Conservation (phyloP, 2,113 vertebrate species). For the Ptyas mucosa region DNA sequence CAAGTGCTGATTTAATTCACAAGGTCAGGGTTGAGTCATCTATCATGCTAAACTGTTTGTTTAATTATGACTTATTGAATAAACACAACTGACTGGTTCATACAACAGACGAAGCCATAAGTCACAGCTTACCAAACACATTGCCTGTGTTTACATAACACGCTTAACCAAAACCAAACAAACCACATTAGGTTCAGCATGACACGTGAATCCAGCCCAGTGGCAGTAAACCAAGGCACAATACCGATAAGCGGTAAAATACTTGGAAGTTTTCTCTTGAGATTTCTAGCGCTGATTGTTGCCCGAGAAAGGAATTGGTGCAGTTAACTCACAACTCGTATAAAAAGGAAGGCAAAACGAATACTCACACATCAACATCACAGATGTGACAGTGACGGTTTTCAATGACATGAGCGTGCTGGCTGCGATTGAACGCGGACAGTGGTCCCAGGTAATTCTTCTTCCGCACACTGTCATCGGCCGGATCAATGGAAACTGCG, state of each 20-base stretch:
- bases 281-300: background rate
- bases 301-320: background rate
- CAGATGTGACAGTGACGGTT: constrained; percentile 96
- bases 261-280: background rate
- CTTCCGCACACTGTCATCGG: constrained; percentile 83
- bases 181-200: background rate
- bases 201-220: background rate
- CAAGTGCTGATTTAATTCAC: background rate
- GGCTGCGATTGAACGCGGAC: constrained; percentile 81
- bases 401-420: constrained; percentile 92
- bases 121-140: background rate
- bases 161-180: background rate
- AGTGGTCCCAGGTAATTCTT: constrained; percentile 81
- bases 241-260: background rate
- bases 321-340: background rate
- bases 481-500: constrained; percentile 90
- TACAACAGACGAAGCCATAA: background rate
- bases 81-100: background rate
- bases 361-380: constrained; percentile 94
- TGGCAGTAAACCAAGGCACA: background rate
- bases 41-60: background rate
- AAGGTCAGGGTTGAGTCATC: background rate
- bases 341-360: background rate
- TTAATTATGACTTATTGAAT: background rate
- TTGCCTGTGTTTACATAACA: background rate